Conservation (phyloP, 1,140 invertebrate genomes). For the Pogonomyrmex barbatus region DNA sequence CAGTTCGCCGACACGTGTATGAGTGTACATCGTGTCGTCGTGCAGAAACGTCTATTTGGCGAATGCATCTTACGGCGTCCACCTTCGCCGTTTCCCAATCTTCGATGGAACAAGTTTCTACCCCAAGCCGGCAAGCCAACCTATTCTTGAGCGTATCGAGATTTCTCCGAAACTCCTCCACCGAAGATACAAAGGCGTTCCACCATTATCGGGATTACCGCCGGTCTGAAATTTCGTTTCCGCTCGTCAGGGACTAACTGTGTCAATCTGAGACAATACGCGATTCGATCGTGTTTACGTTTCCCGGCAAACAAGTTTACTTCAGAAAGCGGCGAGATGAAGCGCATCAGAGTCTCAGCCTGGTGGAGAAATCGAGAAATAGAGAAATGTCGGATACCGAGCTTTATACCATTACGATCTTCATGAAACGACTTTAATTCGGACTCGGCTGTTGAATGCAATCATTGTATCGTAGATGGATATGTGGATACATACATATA, state of each 20-base stretch:
- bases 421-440: slow-evolving; percentile 28
- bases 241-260: slow-evolving; percentile 55
- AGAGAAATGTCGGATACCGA: neutral
- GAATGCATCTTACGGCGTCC: slow-evolving; percentile 63
- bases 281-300: slow-evolving; percentile 61
- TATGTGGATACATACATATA: neutral
- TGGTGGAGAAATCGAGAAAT: slow-evolving; percentile 11
- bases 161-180: slow-evolving; percentile 59
- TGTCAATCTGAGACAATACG: slow-evolving; percentile 58
- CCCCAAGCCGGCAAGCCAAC: slow-evolving; percentile 25
- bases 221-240: slow-evolving; percentile 62
- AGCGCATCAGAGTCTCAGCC: neutral
- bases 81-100: slow-evolving; percentile 52
- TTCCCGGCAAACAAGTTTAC: slow-evolving; percentile 61
- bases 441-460: neutral
- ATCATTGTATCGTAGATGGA: neutral
- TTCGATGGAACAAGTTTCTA: slow-evolving; percentile 38
- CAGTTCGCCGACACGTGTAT: neutral
- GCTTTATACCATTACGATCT: slow-evolving; percentile 35
- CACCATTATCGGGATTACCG: slow-evolving; percentile 60
- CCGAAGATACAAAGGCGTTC: slow-evolving; percentile 37
- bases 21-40: slow-evolving; percentile 45
- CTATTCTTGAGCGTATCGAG: slow-evolving; percentile 41
- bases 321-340: slow-evolving; percentile 1
- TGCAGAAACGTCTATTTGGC: slow-evolving; percentile 62